Evolutionary conservation across 2,888 invertebrate species (phyloP).

Genomic region (Tortrix viridana): DNA sequence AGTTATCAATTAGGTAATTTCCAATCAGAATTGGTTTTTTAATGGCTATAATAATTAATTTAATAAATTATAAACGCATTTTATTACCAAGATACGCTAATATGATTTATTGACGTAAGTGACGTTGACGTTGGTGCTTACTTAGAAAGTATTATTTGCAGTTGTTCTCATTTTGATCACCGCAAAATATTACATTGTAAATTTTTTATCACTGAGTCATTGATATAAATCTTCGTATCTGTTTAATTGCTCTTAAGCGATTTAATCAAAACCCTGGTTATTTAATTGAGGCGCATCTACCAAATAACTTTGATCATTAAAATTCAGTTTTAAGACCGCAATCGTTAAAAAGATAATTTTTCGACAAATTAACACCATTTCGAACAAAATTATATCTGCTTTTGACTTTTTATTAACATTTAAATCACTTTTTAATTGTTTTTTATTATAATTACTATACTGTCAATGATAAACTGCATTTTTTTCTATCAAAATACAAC

Average conservation of each 20-base stretch:
- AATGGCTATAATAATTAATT: not conserved
- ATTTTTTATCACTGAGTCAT: not conserved
- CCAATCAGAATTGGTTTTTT: slow-evolving; percentile 26
- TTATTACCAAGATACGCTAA: not conserved
- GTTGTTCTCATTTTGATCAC: not conserved
- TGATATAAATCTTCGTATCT: not conserved
- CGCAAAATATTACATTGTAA: too few relatives aligned
- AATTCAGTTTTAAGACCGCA: not conserved
- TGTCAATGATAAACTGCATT: not conserved
- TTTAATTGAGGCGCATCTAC: not conserved
- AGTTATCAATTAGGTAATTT: slow-evolving; percentile 58
- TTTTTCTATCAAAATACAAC: not conserved
- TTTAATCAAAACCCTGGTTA: not conserved
- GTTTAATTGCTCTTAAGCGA: slow-evolving; percentile 1
- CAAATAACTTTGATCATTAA: not conserved
- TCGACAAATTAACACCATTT: not conserved
- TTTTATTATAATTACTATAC: too few relatives aligned
- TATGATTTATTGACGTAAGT: not conserved
- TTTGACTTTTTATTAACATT: too few relatives aligned
- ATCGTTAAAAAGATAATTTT: not conserved
- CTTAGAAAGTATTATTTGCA: not conserved
- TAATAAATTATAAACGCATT: slow-evolving; percentile 7
- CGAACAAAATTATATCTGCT: not conserved
- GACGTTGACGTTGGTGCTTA: not conserved
- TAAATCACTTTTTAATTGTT: too few relatives aligned